These are phyloP conservation scores for Dicrurus megarhynchus DNA, from an alignment of 2,113 vertebrate species.

Conservation along the genomic window DNA sequence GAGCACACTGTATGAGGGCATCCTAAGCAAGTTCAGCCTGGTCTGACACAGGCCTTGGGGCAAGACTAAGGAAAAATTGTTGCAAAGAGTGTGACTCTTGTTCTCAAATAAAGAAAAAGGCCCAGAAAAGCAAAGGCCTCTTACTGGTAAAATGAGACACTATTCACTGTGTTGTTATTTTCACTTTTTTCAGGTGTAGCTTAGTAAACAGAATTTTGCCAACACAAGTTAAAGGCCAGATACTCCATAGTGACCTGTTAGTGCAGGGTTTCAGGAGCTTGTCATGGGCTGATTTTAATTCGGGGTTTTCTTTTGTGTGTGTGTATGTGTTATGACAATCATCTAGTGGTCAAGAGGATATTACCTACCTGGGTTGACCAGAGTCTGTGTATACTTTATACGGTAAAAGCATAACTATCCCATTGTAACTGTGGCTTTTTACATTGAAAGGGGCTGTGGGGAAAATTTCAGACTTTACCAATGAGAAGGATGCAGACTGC, in stretches of 20 bases:
- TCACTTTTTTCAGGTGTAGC: neutral
- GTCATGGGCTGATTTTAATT: neutral
- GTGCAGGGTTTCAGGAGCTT: neutral
- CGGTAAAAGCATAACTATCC: neutral
- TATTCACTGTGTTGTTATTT: neutral
- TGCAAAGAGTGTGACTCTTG: neutral
- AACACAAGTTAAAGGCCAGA: neutral
- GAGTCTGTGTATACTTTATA: neutral
- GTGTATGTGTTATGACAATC: neutral
- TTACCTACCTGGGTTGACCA: neutral
- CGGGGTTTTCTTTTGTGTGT: neutral
- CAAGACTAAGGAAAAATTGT: neutral
- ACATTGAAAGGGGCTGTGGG: neutral
- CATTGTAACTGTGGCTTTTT: neutral
- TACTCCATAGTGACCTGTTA: neutral
- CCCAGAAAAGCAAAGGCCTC: neutral
- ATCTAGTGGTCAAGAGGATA: neutral
- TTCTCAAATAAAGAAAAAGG: neutral
- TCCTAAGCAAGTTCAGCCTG: neutral
- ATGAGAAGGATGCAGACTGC: neutral
- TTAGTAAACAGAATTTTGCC: neutral
- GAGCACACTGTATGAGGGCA: neutral
- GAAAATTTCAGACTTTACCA: neutral
- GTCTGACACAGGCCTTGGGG: neutral
- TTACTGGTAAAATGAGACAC: neutral